Conservation (phyloP, 92 coral and sea anemone species). For the Muricea muricata region DNA sequence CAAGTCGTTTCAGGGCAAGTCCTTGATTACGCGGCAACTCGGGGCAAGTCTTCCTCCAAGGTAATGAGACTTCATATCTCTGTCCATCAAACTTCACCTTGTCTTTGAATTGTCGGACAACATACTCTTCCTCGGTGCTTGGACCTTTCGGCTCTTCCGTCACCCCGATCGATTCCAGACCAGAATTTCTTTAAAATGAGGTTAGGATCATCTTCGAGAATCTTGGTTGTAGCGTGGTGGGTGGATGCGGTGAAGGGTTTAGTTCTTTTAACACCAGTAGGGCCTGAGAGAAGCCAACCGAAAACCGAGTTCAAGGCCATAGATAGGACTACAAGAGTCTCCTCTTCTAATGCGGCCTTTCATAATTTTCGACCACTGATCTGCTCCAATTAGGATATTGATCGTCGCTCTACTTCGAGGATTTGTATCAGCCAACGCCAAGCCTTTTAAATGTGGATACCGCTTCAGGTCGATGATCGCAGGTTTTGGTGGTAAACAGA, state of each 20-base stretch:
- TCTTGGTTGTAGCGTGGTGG: background rate
- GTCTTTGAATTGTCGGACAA: conserved; percentile 17
- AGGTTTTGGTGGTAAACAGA: conserved; percentile 40
- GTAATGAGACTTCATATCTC: conserved; percentile 25
- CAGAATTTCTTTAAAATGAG: background rate
- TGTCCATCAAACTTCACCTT: conserved; percentile 56
- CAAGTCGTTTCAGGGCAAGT: background rate
- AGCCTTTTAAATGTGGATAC: conserved; percentile 26
- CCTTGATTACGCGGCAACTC: background rate
- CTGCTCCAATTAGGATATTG: conserved; percentile 33
- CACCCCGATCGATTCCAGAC: background rate
- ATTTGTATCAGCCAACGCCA: conserved; percentile 20
- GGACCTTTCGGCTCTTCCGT: background rate
- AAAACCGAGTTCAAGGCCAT: background rate
- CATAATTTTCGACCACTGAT: conserved; percentile 36
- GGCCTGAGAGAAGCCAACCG: conserved; percentile 42
- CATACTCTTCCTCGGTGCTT: background rate
- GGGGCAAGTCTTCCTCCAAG: background rate
- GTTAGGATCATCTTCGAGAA: background rate
- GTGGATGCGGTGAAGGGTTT: background rate
- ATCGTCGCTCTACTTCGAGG: conserved; percentile 38
- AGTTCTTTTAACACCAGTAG: background rate
- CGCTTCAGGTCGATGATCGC: background rate
- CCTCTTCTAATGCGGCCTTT: conserved; percentile 21
- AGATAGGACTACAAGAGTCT: background rate